These are phyloP conservation scores for Eumeta japonica DNA, from an alignment of 1,140 invertebrate species.

Conservation along the genomic window DNA sequence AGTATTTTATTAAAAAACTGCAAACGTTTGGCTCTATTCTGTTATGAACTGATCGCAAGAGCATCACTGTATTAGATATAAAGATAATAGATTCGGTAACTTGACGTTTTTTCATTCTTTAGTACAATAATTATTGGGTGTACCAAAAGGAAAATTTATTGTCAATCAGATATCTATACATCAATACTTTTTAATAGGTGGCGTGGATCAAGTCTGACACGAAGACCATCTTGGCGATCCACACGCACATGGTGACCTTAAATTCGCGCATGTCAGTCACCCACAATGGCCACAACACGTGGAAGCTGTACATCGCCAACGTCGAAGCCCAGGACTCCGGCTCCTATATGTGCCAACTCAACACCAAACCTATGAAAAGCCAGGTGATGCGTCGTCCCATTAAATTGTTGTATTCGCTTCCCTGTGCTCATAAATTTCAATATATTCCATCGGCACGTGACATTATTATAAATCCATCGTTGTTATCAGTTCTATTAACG, in stretches of 20 bases:
- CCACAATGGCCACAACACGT: constrained; percentile 88
- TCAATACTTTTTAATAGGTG: constrained; percentile 67
- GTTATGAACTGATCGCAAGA: no score
- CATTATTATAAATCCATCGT: no score
- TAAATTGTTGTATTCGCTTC: not conserved
- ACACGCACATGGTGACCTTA: constrained; percentile 85
- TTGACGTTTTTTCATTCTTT: no score
- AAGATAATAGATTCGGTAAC: no score
- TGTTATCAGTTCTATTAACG: no score
- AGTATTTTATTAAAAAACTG: no score
- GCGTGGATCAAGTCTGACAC: constrained; percentile 91
- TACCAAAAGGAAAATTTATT: no score
- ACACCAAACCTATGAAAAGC: constrained; percentile 87
- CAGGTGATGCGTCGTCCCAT: constrained; percentile 64
- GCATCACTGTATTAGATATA: no score
- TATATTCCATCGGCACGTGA: no score
- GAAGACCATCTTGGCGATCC: constrained; percentile 84
- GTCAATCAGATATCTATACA: no score
- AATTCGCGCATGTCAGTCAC: constrained; percentile 80
- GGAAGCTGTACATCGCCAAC: constrained; percentile 84
- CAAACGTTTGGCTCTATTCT: no score
- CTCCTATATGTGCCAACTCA: constrained; percentile 86
- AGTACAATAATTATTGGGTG: no score
- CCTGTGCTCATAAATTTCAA: not conserved
- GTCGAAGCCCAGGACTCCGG: constrained; percentile 82